A percentile compares a stretch with the other conserved stretches of the same genome.
These are phyloP conservation scores for Magallana ariakensis DNA, from an alignment of 1,140 invertebrate species.

Conservation along the genomic window DNA sequence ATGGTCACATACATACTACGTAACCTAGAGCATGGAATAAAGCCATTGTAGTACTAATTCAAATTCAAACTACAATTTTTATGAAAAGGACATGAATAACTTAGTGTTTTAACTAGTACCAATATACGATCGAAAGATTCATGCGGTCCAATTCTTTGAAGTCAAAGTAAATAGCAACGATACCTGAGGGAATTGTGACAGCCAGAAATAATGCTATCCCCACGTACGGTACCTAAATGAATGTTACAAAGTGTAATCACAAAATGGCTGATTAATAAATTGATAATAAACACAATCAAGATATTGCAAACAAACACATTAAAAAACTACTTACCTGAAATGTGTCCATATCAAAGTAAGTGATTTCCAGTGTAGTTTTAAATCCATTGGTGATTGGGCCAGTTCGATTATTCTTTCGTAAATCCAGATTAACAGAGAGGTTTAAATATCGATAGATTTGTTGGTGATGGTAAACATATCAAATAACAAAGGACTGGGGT, in stretches of 20 bases:
- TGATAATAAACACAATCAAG: no score
- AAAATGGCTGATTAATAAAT: not conserved
- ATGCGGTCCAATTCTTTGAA: not conserved
- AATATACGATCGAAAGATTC: no score
- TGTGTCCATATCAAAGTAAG: not conserved
- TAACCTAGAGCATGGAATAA: no score
- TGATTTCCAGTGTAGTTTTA: not conserved
- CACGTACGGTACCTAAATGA: not conserved
- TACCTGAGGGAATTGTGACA: not conserved
- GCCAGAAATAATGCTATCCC: not conserved
- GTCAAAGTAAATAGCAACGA: not conserved
- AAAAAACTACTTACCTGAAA: not conserved
- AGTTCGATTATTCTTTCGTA: not conserved
- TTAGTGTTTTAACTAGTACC: no score
- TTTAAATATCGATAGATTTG: not conserved
- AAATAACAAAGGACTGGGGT: no score
- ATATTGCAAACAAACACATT: not conserved
- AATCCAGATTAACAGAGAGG: not conserved
- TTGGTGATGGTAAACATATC: not conserved
- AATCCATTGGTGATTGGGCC: constrained; percentile 11
- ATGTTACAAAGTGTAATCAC: not conserved
- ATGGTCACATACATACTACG: no score
- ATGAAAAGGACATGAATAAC: no score
- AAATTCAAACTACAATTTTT: no score
- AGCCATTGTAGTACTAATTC: no score